Base-by-base conservation (phyloP, 2,888 invertebrate species). In the Leptopterna dolabrata region DNA sequence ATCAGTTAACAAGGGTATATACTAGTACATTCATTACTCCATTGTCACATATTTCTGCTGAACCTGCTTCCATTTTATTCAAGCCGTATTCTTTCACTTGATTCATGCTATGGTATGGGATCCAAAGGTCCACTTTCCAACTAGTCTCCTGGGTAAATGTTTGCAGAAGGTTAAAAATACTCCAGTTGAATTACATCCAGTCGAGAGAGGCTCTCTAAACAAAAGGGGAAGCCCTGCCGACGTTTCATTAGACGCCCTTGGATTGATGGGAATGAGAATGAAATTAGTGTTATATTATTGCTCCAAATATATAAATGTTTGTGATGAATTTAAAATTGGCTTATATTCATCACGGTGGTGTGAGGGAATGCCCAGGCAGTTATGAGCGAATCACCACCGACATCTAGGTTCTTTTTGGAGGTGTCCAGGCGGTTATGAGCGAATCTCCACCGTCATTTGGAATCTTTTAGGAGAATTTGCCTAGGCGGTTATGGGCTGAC, bases 81-180 rank as follows among this genome's bases (percentile, higher is more conserved):
- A 16, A 47, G 47, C 13, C 13, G 1, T 7, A 47, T 9, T 7
- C 14, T 47, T 47, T 47, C 16, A 16, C 13, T 7, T 63, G 3
- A 24, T 63, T 63, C 63, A 24, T 9, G 55, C 55, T n/a, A 55
- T n/a, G 55, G 27, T 24, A 63, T 63, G 24, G 24, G 63, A 63
- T 19, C 24, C 2, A 27, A 27, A 63, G 63, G 27, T 63, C 63
- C 11, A 63, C 63, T 47, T 76, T 76, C 76, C 14, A 9, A 30
- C 9, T 45, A 41, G 78, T 78, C 78, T 45, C 24, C 45, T 45
- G 45, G 24, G 45, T 45, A 78, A 78, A 78, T 45, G 78, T 78
- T 78, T 78, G 78, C 45, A 11, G 27, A 41, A 45, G 78, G 36
- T 41, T 78, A 78, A 78, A 78, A 78, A 78, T 78, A 78, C 78